These are phyloP conservation scores for Eira barbara DNA, from an alignment of 2,113 vertebrate genomes.

Conservation along the genomic window DNA sequence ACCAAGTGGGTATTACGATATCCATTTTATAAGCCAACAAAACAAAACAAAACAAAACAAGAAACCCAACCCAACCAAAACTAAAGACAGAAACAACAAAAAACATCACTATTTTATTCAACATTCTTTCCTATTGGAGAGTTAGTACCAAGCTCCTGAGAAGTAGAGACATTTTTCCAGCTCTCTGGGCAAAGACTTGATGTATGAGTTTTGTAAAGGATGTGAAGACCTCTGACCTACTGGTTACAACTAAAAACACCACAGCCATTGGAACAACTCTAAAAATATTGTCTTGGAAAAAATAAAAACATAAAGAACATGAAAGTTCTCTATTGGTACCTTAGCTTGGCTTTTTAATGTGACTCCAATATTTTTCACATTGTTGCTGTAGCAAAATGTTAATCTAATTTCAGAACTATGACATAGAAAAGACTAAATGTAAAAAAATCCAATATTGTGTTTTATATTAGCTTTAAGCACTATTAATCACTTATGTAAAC, in stretches of 20 bases:
- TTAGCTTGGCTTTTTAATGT: background rate
- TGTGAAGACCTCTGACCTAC: background rate
- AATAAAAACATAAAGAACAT: background rate
- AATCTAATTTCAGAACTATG: background rate
- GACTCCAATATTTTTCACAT: background rate
- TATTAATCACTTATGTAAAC: background rate
- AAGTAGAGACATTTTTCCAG: background rate
- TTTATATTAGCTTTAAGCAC: background rate
- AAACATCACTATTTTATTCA: background rate
- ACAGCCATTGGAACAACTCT: background rate
- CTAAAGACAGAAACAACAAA: background rate
- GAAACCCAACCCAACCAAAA: background rate
- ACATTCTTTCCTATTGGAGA: background rate
- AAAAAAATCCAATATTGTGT: background rate
- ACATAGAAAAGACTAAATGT: background rate
- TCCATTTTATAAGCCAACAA: background rate
- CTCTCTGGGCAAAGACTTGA: background rate
- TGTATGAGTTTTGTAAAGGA: background rate
- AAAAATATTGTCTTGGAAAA: conserved; percentile 21
- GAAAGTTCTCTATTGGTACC: background rate
- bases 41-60: background rate
- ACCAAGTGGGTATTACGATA: background rate
- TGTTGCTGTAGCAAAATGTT: background rate
- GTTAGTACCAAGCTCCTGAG: background rate
- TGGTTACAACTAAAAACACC: background rate